phyloP scores from a whole-genome alignment of 2,113 vertebrate genomes.

The Amblyornis subalaris region DNA sequence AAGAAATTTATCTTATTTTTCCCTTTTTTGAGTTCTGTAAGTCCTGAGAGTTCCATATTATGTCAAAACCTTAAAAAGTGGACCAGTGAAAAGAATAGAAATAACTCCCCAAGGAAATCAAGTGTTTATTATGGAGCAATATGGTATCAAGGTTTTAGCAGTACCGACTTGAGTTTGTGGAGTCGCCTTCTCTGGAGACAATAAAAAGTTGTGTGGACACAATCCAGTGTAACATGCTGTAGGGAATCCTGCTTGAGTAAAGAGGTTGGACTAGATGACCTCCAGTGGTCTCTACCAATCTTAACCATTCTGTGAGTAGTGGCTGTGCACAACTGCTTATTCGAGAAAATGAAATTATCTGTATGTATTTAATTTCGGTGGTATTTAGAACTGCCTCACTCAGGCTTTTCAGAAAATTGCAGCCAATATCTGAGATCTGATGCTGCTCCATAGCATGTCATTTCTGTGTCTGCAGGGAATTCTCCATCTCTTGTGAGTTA shows the following conservation, averaged over 20 bases:
- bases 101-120: background rate
- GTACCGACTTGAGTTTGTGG: background rate
- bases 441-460: background rate
- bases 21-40: background rate
- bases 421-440: background rate
- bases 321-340: background rate
- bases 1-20: background rate
- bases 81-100: background rate
- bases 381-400: background rate
- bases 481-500: background rate
- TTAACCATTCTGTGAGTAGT: background rate
- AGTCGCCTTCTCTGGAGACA: background rate
- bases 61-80: background rate
- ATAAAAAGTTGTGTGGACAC: background rate
- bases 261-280: no score
- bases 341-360: background rate
- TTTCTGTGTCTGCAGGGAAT: background rate
- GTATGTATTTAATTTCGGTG: background rate
- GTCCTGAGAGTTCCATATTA: background rate
- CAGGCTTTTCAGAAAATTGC: background rate
- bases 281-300: background rate
- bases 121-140: background rate
- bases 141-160: background rate
- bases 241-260: background rate
- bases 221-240: background rate